phyloP scores from a whole-genome alignment of 2,113 vertebrate genomes.

The Arenaria interpres region DNA sequence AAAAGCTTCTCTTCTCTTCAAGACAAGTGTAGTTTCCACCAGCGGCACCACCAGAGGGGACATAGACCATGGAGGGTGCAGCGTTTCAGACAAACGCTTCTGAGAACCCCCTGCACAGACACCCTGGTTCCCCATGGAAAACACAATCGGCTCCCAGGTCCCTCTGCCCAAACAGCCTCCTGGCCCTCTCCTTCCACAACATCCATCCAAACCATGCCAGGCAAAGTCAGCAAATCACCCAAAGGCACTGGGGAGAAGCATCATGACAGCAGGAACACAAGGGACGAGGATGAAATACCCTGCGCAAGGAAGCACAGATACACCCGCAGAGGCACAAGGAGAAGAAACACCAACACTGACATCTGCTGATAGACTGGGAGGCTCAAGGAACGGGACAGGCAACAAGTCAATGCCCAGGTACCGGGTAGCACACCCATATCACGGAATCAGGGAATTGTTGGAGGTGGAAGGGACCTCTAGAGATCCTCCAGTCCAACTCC shows the following conservation, averaged over 20 bases:
- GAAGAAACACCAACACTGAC: not conserved
- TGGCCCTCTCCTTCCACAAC: not conserved
- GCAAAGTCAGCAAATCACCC: not conserved
- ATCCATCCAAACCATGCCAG: rapidly evolving
- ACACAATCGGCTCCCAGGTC: not conserved
- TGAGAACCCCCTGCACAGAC: not conserved
- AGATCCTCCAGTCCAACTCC: too few relatives aligned
- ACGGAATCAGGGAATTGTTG: too few relatives aligned
- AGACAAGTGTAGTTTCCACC: not conserved
- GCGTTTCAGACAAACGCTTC: not conserved
- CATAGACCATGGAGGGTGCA: not conserved
- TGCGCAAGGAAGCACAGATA: rapidly evolving
- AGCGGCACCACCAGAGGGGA: rapidly evolving
- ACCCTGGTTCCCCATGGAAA: too few relatives aligned
- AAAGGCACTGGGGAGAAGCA: not conserved
- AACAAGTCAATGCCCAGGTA: not conserved
- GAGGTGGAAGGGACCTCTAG: too few relatives aligned
- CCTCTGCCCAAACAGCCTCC: not conserved
- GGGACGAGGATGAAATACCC: not conserved
- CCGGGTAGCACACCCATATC: not conserved
- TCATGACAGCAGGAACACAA: not conserved
- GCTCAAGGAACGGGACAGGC: not conserved
- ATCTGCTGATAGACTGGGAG: not conserved
- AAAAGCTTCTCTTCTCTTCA: not conserved
- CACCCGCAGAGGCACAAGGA: not conserved